These are phyloP conservation scores for Peromyscus californicus DNA, from an alignment of 2,113 vertebrate species.

Conservation along the genomic window DNA sequence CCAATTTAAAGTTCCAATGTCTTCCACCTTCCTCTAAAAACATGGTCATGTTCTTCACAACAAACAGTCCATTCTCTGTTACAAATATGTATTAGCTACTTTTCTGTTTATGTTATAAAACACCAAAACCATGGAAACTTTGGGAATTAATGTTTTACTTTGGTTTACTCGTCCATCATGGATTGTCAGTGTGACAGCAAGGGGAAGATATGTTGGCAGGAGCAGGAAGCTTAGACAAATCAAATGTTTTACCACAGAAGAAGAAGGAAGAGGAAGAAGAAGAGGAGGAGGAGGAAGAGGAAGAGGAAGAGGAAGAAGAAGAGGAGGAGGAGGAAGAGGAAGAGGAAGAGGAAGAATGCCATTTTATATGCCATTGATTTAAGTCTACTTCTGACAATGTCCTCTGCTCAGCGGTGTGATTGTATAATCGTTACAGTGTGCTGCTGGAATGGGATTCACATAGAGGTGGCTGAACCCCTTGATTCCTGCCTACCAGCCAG, in stretches of 20 bases:
- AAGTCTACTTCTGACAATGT: neutral
- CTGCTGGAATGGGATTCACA: neutral
- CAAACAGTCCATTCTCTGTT: neutral
- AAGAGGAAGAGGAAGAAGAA: too few relatives aligned
- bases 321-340: neutral
- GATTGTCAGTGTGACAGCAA: neutral
- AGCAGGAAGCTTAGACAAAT: neutral
- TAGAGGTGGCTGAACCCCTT: neutral
- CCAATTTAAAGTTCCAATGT: neutral
- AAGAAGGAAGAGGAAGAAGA: fast-evolving
- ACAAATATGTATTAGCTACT: neutral
- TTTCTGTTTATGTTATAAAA: neutral
- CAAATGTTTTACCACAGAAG: neutral
- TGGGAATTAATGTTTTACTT: neutral
- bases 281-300: fast-evolving
- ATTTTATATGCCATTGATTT: neutral
- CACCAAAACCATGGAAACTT: neutral
- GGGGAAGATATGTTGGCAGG: neutral
- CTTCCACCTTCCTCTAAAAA: neutral
- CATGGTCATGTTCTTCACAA: neutral
- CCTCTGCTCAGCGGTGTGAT: neutral
- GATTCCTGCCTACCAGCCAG: neutral
- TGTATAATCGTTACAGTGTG: neutral
- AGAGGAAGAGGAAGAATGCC: neutral
- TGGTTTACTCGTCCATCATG: neutral